Evolutionary conservation across 2,888 invertebrate species (phyloP).

Genomic region (Spodoptera exigua): DNA sequence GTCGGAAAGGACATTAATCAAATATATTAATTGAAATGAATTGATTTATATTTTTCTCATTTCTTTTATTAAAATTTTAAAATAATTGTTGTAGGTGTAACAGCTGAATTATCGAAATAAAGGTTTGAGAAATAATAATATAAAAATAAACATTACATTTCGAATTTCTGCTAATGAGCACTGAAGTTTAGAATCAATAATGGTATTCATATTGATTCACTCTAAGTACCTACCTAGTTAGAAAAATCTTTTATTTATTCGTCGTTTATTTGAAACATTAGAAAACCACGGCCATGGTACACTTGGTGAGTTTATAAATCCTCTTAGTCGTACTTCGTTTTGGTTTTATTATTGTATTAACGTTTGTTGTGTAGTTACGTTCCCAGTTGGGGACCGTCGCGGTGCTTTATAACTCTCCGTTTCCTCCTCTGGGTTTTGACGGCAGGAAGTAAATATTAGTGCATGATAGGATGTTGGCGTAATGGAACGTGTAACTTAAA

Average conservation of each 20-base stretch:
- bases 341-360: slow-evolving; percentile 28
- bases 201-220: too few species aligned
- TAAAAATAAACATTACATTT: too few species aligned
- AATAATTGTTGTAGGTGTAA: too few species aligned
- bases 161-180: too few species aligned
- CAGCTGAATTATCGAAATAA: too few species aligned
- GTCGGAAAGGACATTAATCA: too few species aligned
- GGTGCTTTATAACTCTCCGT: slow-evolving; percentile 33
- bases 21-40: too few species aligned
- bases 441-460: slow-evolving; percentile 34
- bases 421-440: slow-evolving; percentile 34
- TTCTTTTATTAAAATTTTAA: too few species aligned
- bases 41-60: too few species aligned
- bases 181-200: too few species aligned
- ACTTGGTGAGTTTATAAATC: slow-evolving; percentile 6
- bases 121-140: too few species aligned
- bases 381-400: slow-evolving; percentile 15
- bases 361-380: slow-evolving; percentile 22
- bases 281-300: background rate
- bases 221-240: too few species aligned
- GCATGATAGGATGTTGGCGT: slow-evolving; percentile 22
- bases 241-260: background rate
- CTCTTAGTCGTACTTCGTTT: slow-evolving; percentile 20
- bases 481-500: slow-evolving; percentile 37
- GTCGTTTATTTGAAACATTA: background rate